Evolutionary conservation across 2,113 vertebrate genomes (phyloP), one percentile per base, ranked within the genome.

Genomic region (Glareola pratincola): DNA sequence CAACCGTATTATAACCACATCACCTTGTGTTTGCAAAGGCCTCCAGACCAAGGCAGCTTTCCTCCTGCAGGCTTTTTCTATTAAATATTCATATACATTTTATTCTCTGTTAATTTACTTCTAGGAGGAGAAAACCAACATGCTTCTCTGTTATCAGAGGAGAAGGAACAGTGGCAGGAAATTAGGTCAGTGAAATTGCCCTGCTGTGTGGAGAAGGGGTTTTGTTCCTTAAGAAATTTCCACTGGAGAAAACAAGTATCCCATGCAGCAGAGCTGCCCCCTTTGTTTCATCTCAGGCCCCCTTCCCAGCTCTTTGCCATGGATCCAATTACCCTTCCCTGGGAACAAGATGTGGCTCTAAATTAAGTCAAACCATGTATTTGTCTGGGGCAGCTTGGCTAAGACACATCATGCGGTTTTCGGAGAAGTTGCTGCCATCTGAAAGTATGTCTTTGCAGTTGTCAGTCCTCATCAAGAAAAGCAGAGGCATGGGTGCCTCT

Each of bases 301-400:
- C 75, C 50, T 90, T 80, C 83, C 85, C 94, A 88, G 82, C 88
- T 95, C 76, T 66, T 64, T 67, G 76, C 85, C 76, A 23, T 32
- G 92, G 88, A 96, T 93, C 90, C 85, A 51, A 96, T 96, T 96
- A 67, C 90, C 56, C 76, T 96, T 53, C 91, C 66, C 92, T 90
- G 88, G 95, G 91, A 97, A 93, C 39, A 43, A 92, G 79, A 91
- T 67, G 83, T 86, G 92, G 39, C 85, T 95, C 96, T 88, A 94
- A 96, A 95, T 97, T 95, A 86, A 96, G 96, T 94, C 85, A 95
- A 92, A 95, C 39, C 8, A 19, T 82, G 79, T 88, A 91, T 94
- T 96, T 90, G 92, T 94, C 88, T 59, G 43, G 82, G 82, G 68
- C 82, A 93, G 82, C 72, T 84, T 80, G 50, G 73, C 79, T 80